Evolutionary conservation across 2,888 invertebrate species (phyloP).

Genomic region (Pteria penguin): DNA sequence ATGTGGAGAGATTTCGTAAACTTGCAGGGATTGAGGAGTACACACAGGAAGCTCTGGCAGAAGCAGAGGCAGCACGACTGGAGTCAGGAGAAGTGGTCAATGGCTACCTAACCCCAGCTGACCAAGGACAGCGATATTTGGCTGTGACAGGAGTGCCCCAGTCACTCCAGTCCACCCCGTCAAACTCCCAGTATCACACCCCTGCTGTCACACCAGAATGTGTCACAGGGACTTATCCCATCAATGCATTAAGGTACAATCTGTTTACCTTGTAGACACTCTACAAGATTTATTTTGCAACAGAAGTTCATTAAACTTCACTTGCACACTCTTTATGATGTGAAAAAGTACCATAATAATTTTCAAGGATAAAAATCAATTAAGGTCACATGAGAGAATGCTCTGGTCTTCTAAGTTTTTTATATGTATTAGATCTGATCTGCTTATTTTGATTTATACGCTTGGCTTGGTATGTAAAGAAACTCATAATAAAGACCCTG

Average conservation of each 20-base stretch:
- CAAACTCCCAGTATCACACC: conserved; percentile 54
- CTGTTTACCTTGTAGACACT: too few species aligned
- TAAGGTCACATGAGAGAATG: too few species aligned
- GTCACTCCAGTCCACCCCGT: conserved; percentile 41
- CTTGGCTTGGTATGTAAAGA: too few species aligned
- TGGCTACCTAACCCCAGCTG: conserved; percentile 43
- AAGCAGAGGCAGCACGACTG: conserved; percentile 73
- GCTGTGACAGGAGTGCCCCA: conserved; percentile 54
- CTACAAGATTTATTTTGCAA: too few species aligned
- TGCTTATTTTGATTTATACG: too few species aligned
- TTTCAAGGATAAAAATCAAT: too few species aligned
- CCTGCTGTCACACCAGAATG: conserved; percentile 65
- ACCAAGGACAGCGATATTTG: conserved; percentile 40
- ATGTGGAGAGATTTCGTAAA: conserved; percentile 84
- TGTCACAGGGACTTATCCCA: conserved; percentile 33
- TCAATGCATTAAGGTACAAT: conserved; percentile 12
- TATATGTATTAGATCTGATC: too few species aligned
- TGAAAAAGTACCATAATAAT: too few species aligned
- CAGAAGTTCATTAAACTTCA: too few species aligned
- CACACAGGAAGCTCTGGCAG: conserved; percentile 82
- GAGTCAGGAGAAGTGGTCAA: conserved; percentile 58
- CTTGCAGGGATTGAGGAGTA: conserved; percentile 83
- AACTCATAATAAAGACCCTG: too few species aligned
- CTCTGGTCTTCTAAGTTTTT: too few species aligned
- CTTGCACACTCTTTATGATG: too few species aligned